Evolutionary conservation across 1,140 invertebrate genomes (phyloP).

Genomic region (Tetragnatha versicolor): DNA sequence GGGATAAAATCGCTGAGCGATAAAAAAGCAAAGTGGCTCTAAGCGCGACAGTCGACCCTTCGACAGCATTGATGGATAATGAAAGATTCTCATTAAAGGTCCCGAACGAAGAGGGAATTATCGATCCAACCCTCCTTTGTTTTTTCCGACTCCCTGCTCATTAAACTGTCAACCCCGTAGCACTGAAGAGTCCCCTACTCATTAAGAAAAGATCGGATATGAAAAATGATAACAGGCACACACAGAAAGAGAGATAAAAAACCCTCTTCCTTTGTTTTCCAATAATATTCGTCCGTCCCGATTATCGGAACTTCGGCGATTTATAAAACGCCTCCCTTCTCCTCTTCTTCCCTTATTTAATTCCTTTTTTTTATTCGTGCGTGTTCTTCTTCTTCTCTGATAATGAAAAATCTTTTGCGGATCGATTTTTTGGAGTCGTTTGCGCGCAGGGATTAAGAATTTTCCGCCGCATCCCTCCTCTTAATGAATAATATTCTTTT

Average conservation of each 20-base stretch:
- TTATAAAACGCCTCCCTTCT: conserved; percentile 39
- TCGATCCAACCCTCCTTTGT: conserved; percentile 28
- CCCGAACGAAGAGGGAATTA: conserved; percentile 27
- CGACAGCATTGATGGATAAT: conserved; percentile 46
- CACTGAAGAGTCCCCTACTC: conserved; percentile 26
- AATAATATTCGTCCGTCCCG: conserved; percentile 49
- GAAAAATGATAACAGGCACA: conserved; percentile 46
- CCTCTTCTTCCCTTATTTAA: conserved; percentile 9
- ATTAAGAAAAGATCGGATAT: conserved; percentile 34
- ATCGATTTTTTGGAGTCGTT: conserved; percentile 44
- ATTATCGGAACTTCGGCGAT: conserved; percentile 51
- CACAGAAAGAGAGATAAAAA: no score
- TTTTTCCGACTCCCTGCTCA: conserved; percentile 44
- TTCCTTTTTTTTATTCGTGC: conserved; percentile 46
- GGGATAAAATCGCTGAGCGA: no score
- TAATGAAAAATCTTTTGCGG: conserved; percentile 47
- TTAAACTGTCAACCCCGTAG: conserved; percentile 43
- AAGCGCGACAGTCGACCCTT: no score
- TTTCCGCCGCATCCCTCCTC: conserved; percentile 18
- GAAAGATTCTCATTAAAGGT: conserved; percentile 53
- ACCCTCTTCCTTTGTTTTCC: conserved; percentile 43
- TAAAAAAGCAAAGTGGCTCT: no score
- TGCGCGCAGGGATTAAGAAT: conserved; percentile 50
- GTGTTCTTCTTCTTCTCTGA: conserved; percentile 45
- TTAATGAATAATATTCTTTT: conserved; percentile 50